Evolutionary conservation across 37 sponge, comb jelly and placozoan genomes (phyloP).

Genomic region (Ephydatia muelleri): DNA sequence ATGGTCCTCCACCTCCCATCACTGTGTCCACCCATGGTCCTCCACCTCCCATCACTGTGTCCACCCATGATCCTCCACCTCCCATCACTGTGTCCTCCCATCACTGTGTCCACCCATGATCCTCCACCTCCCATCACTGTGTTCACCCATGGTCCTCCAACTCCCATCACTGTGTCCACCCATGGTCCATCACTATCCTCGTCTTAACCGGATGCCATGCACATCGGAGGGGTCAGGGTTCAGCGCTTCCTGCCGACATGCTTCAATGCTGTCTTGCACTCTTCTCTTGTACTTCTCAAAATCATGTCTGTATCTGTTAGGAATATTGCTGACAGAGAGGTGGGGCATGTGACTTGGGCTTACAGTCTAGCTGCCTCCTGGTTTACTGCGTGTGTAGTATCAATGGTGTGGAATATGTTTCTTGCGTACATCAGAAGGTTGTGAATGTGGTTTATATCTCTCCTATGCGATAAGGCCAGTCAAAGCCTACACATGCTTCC

Average conservation of each 20-base stretch:
- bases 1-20: neutral
- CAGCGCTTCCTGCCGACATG: slow-evolving; percentile 39
- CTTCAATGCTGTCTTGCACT: slow-evolving; percentile 63
- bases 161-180: neutral
- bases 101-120: neutral
- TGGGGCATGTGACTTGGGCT: slow-evolving; percentile 5
- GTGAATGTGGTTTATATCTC: slow-evolving; percentile 63
- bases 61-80: too few species aligned
- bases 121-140: neutral
- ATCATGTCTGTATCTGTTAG: slow-evolving; percentile 50
- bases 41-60: neutral
- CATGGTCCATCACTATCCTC: neutral
- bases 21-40: neutral
- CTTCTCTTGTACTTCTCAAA: slow-evolving; percentile 38
- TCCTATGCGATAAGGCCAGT: slow-evolving; percentile 11
- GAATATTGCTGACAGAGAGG: neutral
- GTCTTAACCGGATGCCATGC: slow-evolving; percentile 55
- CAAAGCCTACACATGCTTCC: neutral
- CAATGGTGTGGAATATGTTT: slow-evolving; percentile 63
- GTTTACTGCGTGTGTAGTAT: slow-evolving; percentile 49
- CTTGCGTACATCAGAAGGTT: slow-evolving; percentile 66
- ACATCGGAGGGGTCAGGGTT: slow-evolving; percentile 53
- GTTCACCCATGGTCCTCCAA: neutral
- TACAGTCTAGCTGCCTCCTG: slow-evolving; percentile 71
- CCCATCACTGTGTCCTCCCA: neutral